phyloP scores from a whole-genome alignment of 2,797 vertebrate genomes.

The Enteromius thamalakanensis region DNA sequence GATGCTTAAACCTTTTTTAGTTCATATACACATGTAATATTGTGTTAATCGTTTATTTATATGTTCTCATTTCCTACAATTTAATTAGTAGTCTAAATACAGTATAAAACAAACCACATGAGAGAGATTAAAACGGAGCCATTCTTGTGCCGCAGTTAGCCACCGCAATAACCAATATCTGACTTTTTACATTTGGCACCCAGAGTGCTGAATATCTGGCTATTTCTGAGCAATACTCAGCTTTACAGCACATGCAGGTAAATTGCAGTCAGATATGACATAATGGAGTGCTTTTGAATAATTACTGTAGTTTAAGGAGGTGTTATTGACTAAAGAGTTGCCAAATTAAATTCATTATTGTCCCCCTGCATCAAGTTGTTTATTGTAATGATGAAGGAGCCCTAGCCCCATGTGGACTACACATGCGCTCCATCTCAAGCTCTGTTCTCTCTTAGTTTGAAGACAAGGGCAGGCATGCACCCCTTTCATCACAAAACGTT shows the following conservation, averaged over 20 bases:
- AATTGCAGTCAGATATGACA: constrained; percentile 23
- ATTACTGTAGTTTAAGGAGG: constrained; percentile 20
- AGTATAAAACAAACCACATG: neutral
- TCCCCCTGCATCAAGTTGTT: constrained; percentile 11
- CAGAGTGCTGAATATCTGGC: neutral
- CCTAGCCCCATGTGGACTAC: constrained; percentile 18
- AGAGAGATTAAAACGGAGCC: neutral
- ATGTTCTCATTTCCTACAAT: too few relatives aligned
- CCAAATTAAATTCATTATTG: constrained; percentile 31
- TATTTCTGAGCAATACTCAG: neutral
- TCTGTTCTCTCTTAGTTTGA: constrained; percentile 19
- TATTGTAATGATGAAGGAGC: constrained; percentile 18
- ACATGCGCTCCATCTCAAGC: constrained; percentile 6
- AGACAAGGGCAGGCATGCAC: neutral
- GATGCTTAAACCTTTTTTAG: neutral
- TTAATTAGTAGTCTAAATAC: neutral
- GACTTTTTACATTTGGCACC: neutral
- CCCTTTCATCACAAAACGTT: constrained; percentile 2
- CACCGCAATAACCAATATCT: too few relatives aligned
- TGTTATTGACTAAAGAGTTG: constrained; percentile 32
- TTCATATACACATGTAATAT: neutral
- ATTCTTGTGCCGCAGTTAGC: neutral
- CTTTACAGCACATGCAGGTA: neutral
- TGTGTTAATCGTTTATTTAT: neutral
- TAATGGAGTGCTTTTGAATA: constrained; percentile 22